A percentile compares a stretch with the other conserved stretches of the same genome.
Evolutionary conservation across 1,140 invertebrate species (phyloP).

Genomic region (Hormaphis cornu): DNA sequence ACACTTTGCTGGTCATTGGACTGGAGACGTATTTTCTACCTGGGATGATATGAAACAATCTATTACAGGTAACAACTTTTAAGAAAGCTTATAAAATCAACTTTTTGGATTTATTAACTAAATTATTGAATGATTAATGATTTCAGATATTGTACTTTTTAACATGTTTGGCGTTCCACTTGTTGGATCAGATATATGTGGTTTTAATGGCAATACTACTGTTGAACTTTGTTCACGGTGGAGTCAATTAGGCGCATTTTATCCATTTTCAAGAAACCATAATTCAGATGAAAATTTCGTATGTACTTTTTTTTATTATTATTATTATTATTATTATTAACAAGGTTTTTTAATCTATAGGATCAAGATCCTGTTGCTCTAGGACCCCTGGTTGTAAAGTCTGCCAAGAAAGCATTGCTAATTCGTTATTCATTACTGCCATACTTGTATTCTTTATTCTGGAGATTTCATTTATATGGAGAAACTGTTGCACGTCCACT

Average conservation of each 20-base stretch:
- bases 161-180: constrained; percentile 76
- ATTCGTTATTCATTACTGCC: constrained; percentile 67
- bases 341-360: constrained; percentile 41
- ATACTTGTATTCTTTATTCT: constrained; percentile 74
- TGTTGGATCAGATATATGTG: constrained; percentile 85
- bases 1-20: constrained; percentile 80
- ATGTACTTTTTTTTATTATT: constrained; percentile 37
- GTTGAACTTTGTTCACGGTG: constrained; percentile 63
- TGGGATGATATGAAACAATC: constrained; percentile 58
- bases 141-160: constrained; percentile 62
- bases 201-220: constrained; percentile 71
- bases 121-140: constrained; percentile 38
- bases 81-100: constrained; percentile 25
- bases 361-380: constrained; percentile 69
- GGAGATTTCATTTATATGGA: constrained; percentile 57
- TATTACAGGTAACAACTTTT: constrained; percentile 48
- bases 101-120: constrained; percentile 16
- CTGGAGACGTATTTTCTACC: constrained; percentile 65
- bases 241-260: constrained; percentile 77
- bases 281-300: constrained; percentile 64
- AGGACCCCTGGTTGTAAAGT: constrained; percentile 55
- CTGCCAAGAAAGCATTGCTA: constrained; percentile 53
- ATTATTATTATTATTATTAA: neutral
- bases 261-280: constrained; percentile 79
- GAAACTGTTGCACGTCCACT: constrained; percentile 66